phyloP scores from a whole-genome alignment of 1,140 invertebrate genomes.

The Forficula auricularia region DNA sequence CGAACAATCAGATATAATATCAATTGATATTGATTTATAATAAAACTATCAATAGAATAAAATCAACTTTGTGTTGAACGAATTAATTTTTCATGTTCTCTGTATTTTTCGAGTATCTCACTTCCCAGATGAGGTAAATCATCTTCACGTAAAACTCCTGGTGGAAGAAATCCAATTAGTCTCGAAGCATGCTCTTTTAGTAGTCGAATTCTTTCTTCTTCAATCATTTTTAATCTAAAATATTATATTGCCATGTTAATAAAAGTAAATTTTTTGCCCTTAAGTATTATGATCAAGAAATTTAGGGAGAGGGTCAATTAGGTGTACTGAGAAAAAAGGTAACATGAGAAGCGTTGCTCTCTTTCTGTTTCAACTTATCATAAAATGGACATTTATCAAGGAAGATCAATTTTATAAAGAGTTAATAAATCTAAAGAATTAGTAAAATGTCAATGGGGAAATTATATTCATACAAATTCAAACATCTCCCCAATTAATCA shows the following conservation, averaged over 20 bases:
- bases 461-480: too few species aligned
- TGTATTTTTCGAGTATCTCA: slow-evolving; percentile 10
- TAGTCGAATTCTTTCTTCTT: slow-evolving; percentile 25
- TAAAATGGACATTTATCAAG: too few species aligned
- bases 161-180: slow-evolving; percentile 26
- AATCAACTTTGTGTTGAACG: too few species aligned
- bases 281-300: neutral
- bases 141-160: slow-evolving; percentile 21
- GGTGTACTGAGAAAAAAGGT: neutral
- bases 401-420: too few species aligned
- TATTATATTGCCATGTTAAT: slow-evolving; percentile 10
- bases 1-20: too few species aligned
- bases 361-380: too few species aligned
- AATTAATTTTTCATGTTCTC: neutral
- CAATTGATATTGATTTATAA: too few species aligned
- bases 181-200: slow-evolving; percentile 25
- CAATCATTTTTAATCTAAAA: slow-evolving; percentile 23
- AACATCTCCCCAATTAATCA: too few species aligned
- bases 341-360: too few species aligned
- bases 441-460: too few species aligned
- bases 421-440: too few species aligned
- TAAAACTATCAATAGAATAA: too few species aligned
- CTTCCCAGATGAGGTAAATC: slow-evolving; percentile 23
- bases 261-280: slow-evolving; percentile 7
- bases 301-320: neutral